Evolutionary conservation across 2,797 vertebrate species (phyloP), one percentile per base, ranked within the genome.

Genomic region (Benthosema pterotum): DNA sequence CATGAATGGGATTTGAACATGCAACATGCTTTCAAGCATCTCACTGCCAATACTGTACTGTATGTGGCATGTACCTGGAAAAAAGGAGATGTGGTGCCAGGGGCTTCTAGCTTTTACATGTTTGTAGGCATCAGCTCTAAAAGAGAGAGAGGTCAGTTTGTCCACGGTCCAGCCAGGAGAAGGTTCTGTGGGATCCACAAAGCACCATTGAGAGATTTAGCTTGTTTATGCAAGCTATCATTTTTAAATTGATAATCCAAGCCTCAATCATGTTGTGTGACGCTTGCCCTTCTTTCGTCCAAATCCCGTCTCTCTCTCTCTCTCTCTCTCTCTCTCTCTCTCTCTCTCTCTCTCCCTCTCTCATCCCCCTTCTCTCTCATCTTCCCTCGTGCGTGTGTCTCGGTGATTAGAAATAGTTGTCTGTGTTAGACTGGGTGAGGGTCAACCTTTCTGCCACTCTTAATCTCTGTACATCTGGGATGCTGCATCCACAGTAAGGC

Each of bases 391-490:
- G 61, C 52, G 0, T 72, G 71, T 16, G 48, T 71, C 47, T 72
- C 50, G 71, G 64, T 75, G 76, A 85, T 78, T 80, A 78, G 63
- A 80, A 67, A 66, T 38, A 25, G 56, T 74, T n/a, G 15, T 63
- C 54, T 76, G 63, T 58, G 63, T 69, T 57, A 42, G 22, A 57
- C 60, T 16, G 62, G 50, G 62, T 19, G 28, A 72, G 72, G 74
- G 54, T 83, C 71, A 63, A 50, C 60, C 66, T 77, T 76, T 78
- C 72, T 82, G 80, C 68, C 73, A 1, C 66, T 25, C 46, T 51
- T 88, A 83, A 87, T 86, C 85, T 79, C 72, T 85, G 65, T 52
- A 75, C 78, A 80, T 81, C 78, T 79, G 77, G 55, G 77, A 60
- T 32, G 19, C 65, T 68, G 48, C 62, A 52, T 77, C 63, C 51